phyloP scores from a whole-genome alignment of 2,797 vertebrate species.

The Coracias cyanogaster region DNA sequence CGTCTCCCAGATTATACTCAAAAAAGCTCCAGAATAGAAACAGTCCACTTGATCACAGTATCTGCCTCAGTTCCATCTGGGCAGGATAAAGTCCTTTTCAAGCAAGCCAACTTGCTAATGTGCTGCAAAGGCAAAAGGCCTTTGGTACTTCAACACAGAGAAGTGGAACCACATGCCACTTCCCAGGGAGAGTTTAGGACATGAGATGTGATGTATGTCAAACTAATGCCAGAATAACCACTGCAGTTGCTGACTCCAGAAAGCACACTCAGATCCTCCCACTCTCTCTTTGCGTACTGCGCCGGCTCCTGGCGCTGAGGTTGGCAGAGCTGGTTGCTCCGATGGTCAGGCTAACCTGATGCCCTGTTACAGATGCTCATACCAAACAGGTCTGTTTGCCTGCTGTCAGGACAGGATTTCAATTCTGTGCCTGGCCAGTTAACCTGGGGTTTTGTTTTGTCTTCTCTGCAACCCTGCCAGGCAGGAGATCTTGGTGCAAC shows the following conservation, averaged over 20 bases:
- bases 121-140: constrained; percentile 4
- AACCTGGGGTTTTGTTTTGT: not conserved
- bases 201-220: not conserved
- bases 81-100: constrained; percentile 14
- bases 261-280: constrained; percentile 25
- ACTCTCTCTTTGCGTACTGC: not conserved
- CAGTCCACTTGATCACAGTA: not conserved
- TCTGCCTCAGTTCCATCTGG: not conserved
- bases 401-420: constrained; percentile 13
- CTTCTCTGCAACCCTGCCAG: not conserved
- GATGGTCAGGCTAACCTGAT: not conserved
- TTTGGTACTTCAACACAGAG: constrained; percentile 25
- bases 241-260: constrained; percentile 44
- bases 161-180: constrained; percentile 24
- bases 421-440: not conserved
- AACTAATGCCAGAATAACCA: constrained; percentile 48
- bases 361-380: not conserved
- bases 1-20: not conserved
- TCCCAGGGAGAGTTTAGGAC: constrained; percentile 42
- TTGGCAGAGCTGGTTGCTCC: not conserved
- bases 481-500: not conserved
- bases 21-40: constrained; percentile 15
- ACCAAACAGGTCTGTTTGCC: constrained; percentile 24
- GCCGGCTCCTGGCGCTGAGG: not conserved
- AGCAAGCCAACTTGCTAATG: constrained; percentile 22